Percentiles rank a stretch among this genome's conserved stretches.
Conservation (phyloP, 2,888 invertebrate species). For the Masnerella sp. region DNA sequence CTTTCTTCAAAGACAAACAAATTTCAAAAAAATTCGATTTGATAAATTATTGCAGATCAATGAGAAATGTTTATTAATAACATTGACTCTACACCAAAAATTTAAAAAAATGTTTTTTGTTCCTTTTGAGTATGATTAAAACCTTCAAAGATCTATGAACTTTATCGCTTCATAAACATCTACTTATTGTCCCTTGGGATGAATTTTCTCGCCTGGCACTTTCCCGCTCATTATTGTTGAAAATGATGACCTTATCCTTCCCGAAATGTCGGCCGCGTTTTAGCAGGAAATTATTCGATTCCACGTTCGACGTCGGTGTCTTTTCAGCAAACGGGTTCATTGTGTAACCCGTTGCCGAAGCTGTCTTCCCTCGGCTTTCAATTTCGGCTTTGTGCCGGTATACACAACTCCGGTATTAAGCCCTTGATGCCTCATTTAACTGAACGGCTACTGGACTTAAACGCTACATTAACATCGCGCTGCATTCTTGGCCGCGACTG, state of each 20-base stretch:
- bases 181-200: no score
- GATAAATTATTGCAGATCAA: no score
- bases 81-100: no score
- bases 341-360: conserved; percentile 38
- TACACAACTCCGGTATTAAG: conserved; percentile 43
- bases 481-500: conserved; percentile 46
- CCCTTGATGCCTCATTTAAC: conserved; percentile 55
- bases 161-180: background rate
- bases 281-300: conserved; percentile 61
- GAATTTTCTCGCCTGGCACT: background rate
- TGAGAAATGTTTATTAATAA: no score
- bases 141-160: no score
- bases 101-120: no score
- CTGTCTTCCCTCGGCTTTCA: conserved; percentile 44
- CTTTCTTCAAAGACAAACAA: no score
- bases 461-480: conserved; percentile 47
- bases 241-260: conserved; percentile 42
- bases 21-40: no score
- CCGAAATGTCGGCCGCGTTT: conserved; percentile 40
- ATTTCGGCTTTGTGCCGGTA: conserved; percentile 41
- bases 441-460: conserved; percentile 49
- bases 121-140: no score
- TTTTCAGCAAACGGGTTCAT: conserved; percentile 32
- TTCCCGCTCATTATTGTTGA: conserved; percentile 19
- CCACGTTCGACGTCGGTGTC: conserved; percentile 37